Conservation (phyloP, 2,797 vertebrate species). For the Columba guinea region DNA sequence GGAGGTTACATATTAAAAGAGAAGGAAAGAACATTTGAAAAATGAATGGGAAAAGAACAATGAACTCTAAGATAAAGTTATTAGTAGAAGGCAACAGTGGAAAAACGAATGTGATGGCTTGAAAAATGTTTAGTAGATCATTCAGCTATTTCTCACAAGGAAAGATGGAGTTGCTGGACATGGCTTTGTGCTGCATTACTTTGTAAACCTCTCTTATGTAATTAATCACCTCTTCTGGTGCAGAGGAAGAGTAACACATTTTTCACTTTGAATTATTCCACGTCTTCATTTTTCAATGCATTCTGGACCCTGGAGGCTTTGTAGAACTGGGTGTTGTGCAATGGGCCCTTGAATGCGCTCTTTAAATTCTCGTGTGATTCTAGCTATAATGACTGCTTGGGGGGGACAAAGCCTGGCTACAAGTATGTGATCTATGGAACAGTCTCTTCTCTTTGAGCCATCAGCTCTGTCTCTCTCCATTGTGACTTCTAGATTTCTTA, state of each 20-base stretch:
- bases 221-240: background rate
- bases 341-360: background rate
- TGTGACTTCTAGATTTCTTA: background rate
- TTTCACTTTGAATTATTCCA: background rate
- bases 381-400: background rate
- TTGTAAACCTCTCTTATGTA: background rate
- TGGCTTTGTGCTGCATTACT: background rate
- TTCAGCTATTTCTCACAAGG: background rate
- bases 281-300: background rate
- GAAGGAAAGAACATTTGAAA: background rate
- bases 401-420: background rate
- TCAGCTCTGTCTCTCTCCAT: background rate
- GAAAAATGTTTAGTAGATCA: constrained; percentile 17
- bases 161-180: background rate
- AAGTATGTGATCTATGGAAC: background rate
- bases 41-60: background rate
- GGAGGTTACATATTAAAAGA: background rate
- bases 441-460: background rate
- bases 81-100: background rate
- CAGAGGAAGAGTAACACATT: background rate
- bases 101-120: background rate
- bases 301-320: background rate
- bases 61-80: background rate
- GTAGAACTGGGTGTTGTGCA: background rate
- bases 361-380: background rate